Percentiles rank a stretch among this genome's conserved stretches.
phyloP scores from a whole-genome alignment of 2,888 invertebrate genomes.

The Eupithecia subumbrata region DNA sequence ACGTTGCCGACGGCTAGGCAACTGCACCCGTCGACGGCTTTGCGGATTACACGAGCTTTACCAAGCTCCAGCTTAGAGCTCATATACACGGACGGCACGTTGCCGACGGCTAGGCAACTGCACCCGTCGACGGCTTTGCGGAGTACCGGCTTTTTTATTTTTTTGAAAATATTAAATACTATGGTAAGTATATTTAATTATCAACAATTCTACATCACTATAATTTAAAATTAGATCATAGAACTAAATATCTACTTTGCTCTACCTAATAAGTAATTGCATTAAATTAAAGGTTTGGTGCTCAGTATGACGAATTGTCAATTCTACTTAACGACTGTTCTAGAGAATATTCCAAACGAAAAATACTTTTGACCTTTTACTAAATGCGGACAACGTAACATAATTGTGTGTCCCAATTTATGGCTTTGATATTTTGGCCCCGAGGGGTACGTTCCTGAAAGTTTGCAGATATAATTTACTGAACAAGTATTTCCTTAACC shows the following conservation, averaged over 20 bases:
- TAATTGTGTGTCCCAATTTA: conserved; percentile 39
- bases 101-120: no score
- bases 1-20: no score
- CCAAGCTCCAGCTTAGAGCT: not conserved
- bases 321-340: not conserved
- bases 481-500: not conserved
- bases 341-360: not conserved
- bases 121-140: no score
- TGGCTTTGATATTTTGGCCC: conserved; percentile 45
- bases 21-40: no score
- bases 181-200: no score
- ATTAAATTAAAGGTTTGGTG: not conserved
- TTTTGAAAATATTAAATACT: no score
- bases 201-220: not conserved
- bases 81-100: no score
- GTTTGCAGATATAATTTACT: conserved; percentile 44
- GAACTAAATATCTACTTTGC: not conserved
- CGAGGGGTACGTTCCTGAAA: conserved; percentile 48
- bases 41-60: not conserved
- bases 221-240: not conserved
- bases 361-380: conserved; percentile 40
- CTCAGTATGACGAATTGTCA: not conserved
- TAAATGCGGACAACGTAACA: conserved; percentile 34
- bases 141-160: no score
- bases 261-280: not conserved